Base-by-base conservation (phyloP, 2,797 vertebrate genomes). In the Megalops cyprinoides region DNA sequence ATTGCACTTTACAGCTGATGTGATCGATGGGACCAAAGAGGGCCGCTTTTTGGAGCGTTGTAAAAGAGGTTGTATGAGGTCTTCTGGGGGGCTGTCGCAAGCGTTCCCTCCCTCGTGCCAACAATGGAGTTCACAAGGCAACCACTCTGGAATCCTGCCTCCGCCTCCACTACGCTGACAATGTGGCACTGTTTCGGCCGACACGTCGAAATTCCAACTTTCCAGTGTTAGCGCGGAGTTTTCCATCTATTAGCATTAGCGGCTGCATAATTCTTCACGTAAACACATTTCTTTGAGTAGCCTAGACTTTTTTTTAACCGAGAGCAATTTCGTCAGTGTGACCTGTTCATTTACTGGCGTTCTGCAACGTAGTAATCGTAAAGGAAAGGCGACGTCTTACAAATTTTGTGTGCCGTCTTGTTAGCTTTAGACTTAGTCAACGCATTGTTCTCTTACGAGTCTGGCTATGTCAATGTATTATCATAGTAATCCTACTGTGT, bases 81-180 rank as follows among this genome's bases (percentile, higher is more conserved):
- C 82, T 51, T 84, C 73, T 87, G 88, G 86, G 87, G 81, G 34
- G 55, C 73, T 79, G 78, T 84, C 73, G 56, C 71, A 84, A 69
- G 78, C 65, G 74, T 86, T 83, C 87, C 67, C 81, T 84, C 85
- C 84, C 85, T 79, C 80, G 84, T 89, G 83, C 83, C 88, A 90
- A 82, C 37, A 18, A 80, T 67, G 60, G 85, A 86, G 80, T 83
- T 86, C 86, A 90, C 81, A 49, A 74, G 85, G 78, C 86, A 86
- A 86, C 86, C 88, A 89, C 84, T 60, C 15, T 89, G 85, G 86
- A 92, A 90, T 92, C 86, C 89, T 87, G 87, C 90, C 85, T 90
- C 91, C 92, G 89, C 93, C 90, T 88, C 87, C 90, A 87, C 77
- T 82, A 90, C 82, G 83, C 85, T 84, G 82, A 93, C 92, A 94